Conservation (phyloP, 1,140 invertebrate species). For the Ceratitis capitata region DNA sequence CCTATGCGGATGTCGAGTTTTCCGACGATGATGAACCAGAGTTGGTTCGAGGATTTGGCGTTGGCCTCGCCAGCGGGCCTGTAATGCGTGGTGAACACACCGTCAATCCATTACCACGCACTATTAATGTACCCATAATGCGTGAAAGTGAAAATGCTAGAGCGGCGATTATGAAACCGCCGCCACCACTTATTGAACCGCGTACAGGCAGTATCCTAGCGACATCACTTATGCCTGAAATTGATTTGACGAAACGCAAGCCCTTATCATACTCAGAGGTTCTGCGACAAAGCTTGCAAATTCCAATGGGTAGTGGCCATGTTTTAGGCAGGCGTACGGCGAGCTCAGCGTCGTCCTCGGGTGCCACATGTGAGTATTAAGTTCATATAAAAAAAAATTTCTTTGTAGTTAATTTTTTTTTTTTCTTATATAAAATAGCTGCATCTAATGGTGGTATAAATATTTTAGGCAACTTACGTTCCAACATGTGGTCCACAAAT, state of each 20-base stretch:
- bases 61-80: neutral
- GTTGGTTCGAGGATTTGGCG: constrained; percentile 25
- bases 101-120: constrained; percentile 3
- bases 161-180: constrained; percentile 6
- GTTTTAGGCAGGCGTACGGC: constrained; percentile 38
- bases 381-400: neutral
- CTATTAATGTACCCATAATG: constrained; percentile 42
- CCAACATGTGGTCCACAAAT: constrained; percentile 26
- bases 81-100: neutral
- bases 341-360: constrained; percentile 34
- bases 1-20: constrained; percentile 45
- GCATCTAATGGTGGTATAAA: constrained; percentile 20
- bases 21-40: constrained; percentile 45
- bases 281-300: constrained; percentile 14
- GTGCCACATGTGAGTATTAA: constrained; percentile 18
- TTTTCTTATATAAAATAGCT: neutral
- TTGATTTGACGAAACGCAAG: constrained; percentile 27
- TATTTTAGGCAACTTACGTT: constrained; percentile 39
- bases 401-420: neutral
- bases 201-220: constrained; percentile 42
- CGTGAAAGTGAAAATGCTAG: constrained; percentile 25
- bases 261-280: constrained; percentile 41
- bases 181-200: constrained; percentile 43
- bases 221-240: constrained; percentile 29
- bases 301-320: neutral